A percentile compares a stretch with the other conserved stretches of the same genome.
Conservation (phyloP, 2,888 invertebrate genomes). For the Podotricha telesiphe region DNA sequence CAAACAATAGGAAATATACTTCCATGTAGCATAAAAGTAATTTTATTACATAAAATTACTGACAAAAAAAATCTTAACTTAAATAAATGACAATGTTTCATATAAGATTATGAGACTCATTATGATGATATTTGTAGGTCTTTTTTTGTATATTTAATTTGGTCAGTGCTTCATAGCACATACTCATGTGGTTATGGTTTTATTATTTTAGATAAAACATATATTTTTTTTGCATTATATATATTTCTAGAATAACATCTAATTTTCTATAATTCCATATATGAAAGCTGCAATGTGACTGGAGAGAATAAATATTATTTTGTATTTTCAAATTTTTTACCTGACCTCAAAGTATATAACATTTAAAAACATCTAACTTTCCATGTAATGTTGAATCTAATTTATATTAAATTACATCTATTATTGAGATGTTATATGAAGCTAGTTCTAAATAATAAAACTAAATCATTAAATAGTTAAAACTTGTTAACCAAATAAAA, state of each 20-base stretch:
- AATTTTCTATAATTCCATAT: background rate
- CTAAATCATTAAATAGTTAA: background rate
- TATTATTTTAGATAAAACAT: background rate
- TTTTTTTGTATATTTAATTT: background rate
- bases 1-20: conserved; percentile 64
- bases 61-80: background rate
- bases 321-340: background rate
- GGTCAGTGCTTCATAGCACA: background rate
- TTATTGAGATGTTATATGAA: background rate
- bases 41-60: background rate
- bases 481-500: background rate
- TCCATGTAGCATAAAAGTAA: conserved; percentile 46
- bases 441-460: background rate
- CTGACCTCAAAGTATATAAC: background rate
- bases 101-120: background rate
- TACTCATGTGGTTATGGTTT: background rate
- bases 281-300: background rate
- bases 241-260: too few species aligned
- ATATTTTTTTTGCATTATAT: background rate
- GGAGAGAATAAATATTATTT: too few species aligned
- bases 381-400: too few species aligned
- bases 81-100: background rate
- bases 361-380: too few species aligned
- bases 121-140: background rate
- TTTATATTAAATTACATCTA: background rate